Conservation (phyloP, 2,113 vertebrate species). For the Chionodraco myersi region DNA sequence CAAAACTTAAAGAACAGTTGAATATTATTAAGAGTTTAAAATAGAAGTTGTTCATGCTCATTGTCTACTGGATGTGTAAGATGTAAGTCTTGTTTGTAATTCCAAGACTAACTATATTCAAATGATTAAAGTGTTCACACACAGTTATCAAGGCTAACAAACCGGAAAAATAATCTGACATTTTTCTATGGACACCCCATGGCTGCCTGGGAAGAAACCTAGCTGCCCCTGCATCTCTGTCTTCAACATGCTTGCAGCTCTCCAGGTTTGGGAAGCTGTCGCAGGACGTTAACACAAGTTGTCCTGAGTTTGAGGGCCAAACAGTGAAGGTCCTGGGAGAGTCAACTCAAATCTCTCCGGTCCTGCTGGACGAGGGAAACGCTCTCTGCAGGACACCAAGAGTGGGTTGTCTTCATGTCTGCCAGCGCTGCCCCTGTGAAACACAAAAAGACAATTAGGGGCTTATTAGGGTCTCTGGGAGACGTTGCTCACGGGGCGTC, state of each 20-base stretch:
- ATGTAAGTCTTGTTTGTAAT: not conserved
- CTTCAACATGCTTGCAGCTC: slow-evolving; percentile 12
- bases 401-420: slow-evolving; percentile 71
- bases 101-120: not conserved
- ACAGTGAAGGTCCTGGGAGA: slow-evolving; percentile 44
- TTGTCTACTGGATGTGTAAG: not conserved
- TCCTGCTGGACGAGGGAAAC: slow-evolving; percentile 42
- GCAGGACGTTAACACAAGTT: slow-evolving; percentile 36
- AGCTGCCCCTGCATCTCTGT: not conserved
- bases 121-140: not conserved
- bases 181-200: not conserved
- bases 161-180: not conserved
- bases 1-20: not conserved
- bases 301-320: slow-evolving; percentile 47
- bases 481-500: slow-evolving; percentile 89
- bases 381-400: slow-evolving; percentile 63
- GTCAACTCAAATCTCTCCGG: slow-evolving; percentile 49
- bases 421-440: slow-evolving; percentile 83
- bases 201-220: not conserved
- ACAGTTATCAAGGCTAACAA: not conserved
- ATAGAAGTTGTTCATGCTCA: not conserved
- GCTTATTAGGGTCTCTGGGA: slow-evolving; percentile 92
- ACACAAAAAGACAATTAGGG: slow-evolving; percentile 91
- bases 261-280: slow-evolving; percentile 46
- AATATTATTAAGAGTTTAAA: not conserved